Evolutionary conservation across 2,797 vertebrate species (phyloP).

Genomic region (Chaetodon trifasciatus): DNA sequence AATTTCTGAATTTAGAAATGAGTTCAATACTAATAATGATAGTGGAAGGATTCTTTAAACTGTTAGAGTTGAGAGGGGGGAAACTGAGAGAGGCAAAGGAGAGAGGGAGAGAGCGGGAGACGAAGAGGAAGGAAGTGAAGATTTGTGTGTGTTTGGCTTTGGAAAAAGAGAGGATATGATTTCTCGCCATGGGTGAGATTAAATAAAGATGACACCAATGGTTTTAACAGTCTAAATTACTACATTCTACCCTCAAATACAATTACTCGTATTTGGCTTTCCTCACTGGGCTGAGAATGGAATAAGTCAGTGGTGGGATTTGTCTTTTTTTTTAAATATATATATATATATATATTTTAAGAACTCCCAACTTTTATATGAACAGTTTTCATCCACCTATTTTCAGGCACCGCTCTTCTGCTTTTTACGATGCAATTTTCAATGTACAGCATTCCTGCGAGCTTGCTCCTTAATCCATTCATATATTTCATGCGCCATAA

Average conservation of each 20-base stretch:
- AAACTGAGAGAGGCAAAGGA: conserved; percentile 25
- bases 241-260: conserved; percentile 71
- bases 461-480: conserved; percentile 70
- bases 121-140: conserved; percentile 68
- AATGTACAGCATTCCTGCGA: conserved; percentile 66
- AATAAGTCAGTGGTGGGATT: conserved; percentile 37
- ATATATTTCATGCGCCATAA: conserved; percentile 82
- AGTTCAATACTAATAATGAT: conserved; percentile 88
- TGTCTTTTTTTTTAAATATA: conserved; percentile 31
- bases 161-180: conserved; percentile 65
- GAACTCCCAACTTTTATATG: conserved; percentile 77
- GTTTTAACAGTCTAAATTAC: conserved; percentile 76
- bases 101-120: conserved; percentile 22
- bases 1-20: conserved; percentile 87
- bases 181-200: conserved; percentile 74
- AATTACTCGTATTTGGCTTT: conserved; percentile 74
- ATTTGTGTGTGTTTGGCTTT: conserved; percentile 80
- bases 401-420: conserved; percentile 66
- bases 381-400: conserved; percentile 66
- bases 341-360: conserved; percentile 59
- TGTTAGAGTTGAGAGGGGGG: conserved; percentile 59
- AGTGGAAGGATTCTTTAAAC: conserved; percentile 84
- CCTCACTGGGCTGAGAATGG: conserved; percentile 48
- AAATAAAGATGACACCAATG: conserved; percentile 78
- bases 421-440: conserved; percentile 80